These are phyloP conservation scores for Pseudomyrmex dendroicus DNA, from an alignment of 1,140 invertebrate genomes.

Conservation along the genomic window DNA sequence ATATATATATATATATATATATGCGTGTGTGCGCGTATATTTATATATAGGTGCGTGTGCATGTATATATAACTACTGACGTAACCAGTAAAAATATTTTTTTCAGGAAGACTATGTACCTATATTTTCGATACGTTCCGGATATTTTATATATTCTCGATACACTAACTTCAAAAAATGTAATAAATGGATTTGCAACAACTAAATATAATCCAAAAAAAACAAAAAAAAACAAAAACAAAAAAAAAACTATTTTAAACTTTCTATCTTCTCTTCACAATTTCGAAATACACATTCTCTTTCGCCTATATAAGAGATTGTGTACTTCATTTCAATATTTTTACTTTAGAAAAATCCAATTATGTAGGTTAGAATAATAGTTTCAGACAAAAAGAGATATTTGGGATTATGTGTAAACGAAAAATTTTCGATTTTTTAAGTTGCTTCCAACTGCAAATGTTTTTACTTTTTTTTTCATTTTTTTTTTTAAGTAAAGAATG, in stretches of 20 bases:
- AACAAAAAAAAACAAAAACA: too few relatives aligned
- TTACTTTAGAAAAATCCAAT: not conserved
- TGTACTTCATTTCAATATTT: too few relatives aligned
- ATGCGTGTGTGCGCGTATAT: too few relatives aligned
- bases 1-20: conserved; percentile 11
- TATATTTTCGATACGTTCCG: not conserved
- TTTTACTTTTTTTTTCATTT: too few relatives aligned
- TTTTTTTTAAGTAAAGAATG: not conserved
- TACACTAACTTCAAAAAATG: not conserved
- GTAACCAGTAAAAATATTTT: conserved; percentile 8
- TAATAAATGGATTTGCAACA: conserved; percentile 1
- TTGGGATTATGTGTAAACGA: not conserved
- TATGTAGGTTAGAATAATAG: not conserved
- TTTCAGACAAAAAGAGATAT: not conserved
- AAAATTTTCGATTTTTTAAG: not conserved
- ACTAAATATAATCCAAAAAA: not conserved
- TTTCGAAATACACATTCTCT: too few relatives aligned
- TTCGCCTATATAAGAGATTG: too few relatives aligned
- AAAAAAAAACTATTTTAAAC: too few relatives aligned
- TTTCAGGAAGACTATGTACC: not conserved
- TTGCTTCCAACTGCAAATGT: not conserved
- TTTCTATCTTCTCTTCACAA: too few relatives aligned
- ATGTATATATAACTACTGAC: too few relatives aligned
- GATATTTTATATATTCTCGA: not conserved
- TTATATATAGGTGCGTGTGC: too few relatives aligned